A percentile compares a stretch with the other conserved stretches of the same genome.
Evolutionary conservation across 1,140 invertebrate species (phyloP).

Genomic region (Maniola jurtina): DNA sequence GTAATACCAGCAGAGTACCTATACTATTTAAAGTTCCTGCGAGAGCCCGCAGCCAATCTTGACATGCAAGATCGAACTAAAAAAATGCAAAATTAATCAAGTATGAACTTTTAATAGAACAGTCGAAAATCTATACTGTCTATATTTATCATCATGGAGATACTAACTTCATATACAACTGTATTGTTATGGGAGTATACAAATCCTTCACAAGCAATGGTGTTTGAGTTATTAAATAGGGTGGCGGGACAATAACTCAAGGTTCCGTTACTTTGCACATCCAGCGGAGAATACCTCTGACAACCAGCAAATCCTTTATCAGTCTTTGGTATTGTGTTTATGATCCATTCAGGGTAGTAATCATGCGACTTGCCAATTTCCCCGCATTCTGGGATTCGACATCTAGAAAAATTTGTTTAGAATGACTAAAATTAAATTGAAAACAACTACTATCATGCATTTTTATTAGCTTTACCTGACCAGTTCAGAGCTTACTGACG

Average conservation of each 20-base stretch:
- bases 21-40: slow-evolving; percentile 59
- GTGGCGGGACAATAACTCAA: slow-evolving; percentile 47
- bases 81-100: slow-evolving; percentile 4
- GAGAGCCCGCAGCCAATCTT: slow-evolving; percentile 59
- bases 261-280: slow-evolving; percentile 33
- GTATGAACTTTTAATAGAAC: not conserved
- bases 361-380: slow-evolving; percentile 36
- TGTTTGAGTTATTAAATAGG: slow-evolving; percentile 40
- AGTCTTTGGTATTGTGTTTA: slow-evolving; percentile 51
- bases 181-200: slow-evolving; percentile 61
- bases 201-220: slow-evolving; percentile 49
- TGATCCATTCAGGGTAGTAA: slow-evolving; percentile 56
- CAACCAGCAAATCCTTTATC: slow-evolving; percentile 41
- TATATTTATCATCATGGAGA: not conserved
- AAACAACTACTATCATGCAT: too few relatives aligned
- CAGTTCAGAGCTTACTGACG: too few relatives aligned
- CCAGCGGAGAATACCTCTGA: slow-evolving; percentile 40
- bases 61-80: slow-evolving; percentile 60
- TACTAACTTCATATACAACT: slow-evolving; percentile 67
- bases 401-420: slow-evolving; percentile 40
- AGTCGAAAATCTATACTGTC: not conserved
- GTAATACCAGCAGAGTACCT: slow-evolving; percentile 59
- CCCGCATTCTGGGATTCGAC: slow-evolving; percentile 64
- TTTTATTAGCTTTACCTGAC: too few relatives aligned
- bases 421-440: too few relatives aligned